Evolutionary conservation across 2,888 invertebrate species (phyloP), one percentile per base, ranked within the genome.

Genomic region (Dasypogon diadema): DNA sequence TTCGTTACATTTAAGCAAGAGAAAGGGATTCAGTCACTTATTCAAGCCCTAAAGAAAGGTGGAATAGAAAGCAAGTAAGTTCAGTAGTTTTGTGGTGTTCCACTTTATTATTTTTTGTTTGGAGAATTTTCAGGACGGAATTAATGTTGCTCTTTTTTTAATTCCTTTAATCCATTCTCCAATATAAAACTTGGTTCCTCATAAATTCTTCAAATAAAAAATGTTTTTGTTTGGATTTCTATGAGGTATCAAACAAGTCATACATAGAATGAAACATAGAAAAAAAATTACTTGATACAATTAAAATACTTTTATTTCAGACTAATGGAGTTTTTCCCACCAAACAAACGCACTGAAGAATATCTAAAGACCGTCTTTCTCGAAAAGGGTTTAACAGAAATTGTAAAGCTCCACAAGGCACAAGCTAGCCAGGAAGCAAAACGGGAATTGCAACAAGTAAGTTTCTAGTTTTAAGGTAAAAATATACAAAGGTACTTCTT

Each of bases 241-340:
- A 42, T 75, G 65, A 16, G 68, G 42, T 74, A 55, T 68, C 48
- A 30, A 10, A 77, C 72, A 42, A 42, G n/a, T n/a, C 12, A 5
- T 30, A 5, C 3, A 30, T 30, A 30, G 30, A 30, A 3, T 30
- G 42, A 42, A 42, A 42, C 8, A 42, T 42, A 42, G 30, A 30
- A 30, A 30, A 30, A 30, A 8, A 30, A 21, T 65, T 18, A 58
- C n/a, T 46, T 30, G 5, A 70, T 42, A 12, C 6, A 42, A 12
- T 6, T 42, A 42, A 42, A 3, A 51, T 8, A 51, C 48, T 75
- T 21, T 78, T 56, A 51, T 22, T 55, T 56, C 82, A 95, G 95
- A 85, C 87, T 96, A 84, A 91, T 95, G 92, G 97, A 97, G 87
- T 96, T 97, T 88, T 93, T 98, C 85, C 98, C 98, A 79, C 90